Base-by-base conservation (phyloP, 2,888 invertebrate genomes). In the Heliconius ethilla region DNA sequence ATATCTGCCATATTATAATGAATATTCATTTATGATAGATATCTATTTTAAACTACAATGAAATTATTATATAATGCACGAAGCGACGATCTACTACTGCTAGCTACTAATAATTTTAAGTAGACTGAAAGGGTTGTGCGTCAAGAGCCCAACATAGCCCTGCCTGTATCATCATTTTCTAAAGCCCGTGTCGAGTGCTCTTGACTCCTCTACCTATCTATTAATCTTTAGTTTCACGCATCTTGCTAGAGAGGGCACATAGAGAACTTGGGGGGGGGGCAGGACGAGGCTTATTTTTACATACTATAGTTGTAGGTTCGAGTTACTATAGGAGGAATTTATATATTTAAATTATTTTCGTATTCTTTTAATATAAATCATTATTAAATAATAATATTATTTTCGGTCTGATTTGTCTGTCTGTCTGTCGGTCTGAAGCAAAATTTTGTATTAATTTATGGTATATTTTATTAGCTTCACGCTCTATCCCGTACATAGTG, bases 171-270 rank as follows among this genome's bases (percentile, higher is more conserved):
- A 59, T 72, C 72, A 25, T 27, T 72, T 59, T 72, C 1, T 29
- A 33, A 33, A 33, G 70, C 59, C 25, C 59, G 72, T 72, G n/a
- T 72, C 59, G 3, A 72, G 72, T 11, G 59, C 72, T 29, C 59
- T 72, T 51, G 15, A 33, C n/a, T 33, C 1, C n/a, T 72, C 59
- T 22, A 18, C 72, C 40, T 59, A 37, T 59, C 33, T 51, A 51
- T 72, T 33, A 70, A 37, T 37, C n/a, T 45, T 69, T 45, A 27
- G 7, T 25, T 45, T 15, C 27, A 69, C 69, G 69, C 69, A 69
- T 40, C 9, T 69, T 69, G 45, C 69, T 13, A 15, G 15, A 67
- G 37, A 40, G 37, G 18, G n/a, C 7, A 4, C n/a, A 10, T n/a
- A 59, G n/a, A n/a, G 9, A 59, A 11, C 22, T 59, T 0, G n/a